Percentiles rank a stretch among this genome's conserved stretches.
phyloP scores from a whole-genome alignment of 2,888 invertebrate species.

The Archaeoteleia sp. region DNA sequence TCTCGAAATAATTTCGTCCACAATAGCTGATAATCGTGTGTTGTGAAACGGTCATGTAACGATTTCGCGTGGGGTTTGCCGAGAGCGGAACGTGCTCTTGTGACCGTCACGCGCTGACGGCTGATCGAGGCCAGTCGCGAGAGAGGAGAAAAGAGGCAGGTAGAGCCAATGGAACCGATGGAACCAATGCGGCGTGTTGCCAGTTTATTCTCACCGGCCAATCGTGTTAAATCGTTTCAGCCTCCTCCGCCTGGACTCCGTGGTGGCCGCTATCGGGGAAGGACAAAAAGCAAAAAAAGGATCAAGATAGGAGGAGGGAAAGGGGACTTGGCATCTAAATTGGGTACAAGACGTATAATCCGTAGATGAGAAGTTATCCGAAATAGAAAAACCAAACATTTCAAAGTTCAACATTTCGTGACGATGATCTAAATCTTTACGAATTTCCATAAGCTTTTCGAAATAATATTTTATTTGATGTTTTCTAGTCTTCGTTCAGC shows the following conservation, averaged over 20 bases:
- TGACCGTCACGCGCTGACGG: conserved; percentile 57
- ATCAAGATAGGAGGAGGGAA: conserved; percentile 11
- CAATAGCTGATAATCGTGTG: too few species aligned
- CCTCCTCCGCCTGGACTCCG: conserved; percentile 51
- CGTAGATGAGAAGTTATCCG: too few species aligned
- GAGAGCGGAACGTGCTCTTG: conserved; percentile 46
- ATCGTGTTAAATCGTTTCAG: conserved; percentile 73
- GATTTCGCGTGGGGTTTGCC: conserved; percentile 12
- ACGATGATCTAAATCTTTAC: too few species aligned
- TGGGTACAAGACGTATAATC: too few species aligned
- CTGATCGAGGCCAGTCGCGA: conserved; percentile 54
- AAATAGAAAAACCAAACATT: too few species aligned
- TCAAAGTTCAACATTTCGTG: too few species aligned
- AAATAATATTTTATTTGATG: too few species aligned
- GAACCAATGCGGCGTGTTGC: conserved; percentile 73
- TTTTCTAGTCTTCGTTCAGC: background rate
- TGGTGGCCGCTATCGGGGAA: conserved; percentile 41
- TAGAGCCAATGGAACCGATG: conserved; percentile 73
- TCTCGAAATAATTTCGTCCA: too few species aligned
- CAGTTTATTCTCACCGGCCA: conserved; percentile 73
- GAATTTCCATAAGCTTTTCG: too few species aligned
- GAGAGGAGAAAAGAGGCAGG: conserved; percentile 55
- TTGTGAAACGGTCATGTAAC: conserved; percentile 7
- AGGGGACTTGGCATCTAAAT: too few species aligned
- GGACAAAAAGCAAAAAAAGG: conserved; percentile 38